Conservation (phyloP, 1,140 invertebrate species). For the Ostrea denselamellosa region DNA sequence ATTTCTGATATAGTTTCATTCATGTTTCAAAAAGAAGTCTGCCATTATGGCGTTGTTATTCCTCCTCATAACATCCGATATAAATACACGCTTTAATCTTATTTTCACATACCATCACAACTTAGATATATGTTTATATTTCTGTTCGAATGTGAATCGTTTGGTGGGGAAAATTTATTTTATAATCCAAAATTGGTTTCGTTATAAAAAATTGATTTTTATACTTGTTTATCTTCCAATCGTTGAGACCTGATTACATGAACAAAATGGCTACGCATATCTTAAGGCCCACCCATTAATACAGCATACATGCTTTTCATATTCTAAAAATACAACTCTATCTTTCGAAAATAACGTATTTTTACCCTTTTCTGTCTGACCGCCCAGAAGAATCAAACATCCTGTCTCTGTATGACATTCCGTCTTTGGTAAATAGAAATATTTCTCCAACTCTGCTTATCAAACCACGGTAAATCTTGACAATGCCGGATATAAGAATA, state of each 20-base stretch:
- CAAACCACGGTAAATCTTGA: not conserved
- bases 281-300: not conserved
- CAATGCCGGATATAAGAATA: constrained; percentile 12
- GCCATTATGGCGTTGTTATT: no score
- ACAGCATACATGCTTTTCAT: not conserved
- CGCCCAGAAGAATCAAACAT: constrained; percentile 68
- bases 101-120: no score
- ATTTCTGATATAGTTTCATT: no score
- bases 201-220: no score
- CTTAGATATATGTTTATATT: no score
- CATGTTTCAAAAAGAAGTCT: no score
- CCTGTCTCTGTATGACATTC: constrained; percentile 74
- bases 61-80: no score
- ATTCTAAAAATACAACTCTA: not conserved
- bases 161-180: no score
- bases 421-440: not conserved
- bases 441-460: not conserved
- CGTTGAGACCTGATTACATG: not conserved
- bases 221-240: no score
- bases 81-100: no score
- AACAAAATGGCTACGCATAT: not conserved
- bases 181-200: no score
- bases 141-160: no score
- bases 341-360: not conserved
- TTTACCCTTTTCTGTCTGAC: constrained; percentile 68